phyloP scores from a whole-genome alignment of 1,140 invertebrate species.

The Hydropsyche tenuis region DNA sequence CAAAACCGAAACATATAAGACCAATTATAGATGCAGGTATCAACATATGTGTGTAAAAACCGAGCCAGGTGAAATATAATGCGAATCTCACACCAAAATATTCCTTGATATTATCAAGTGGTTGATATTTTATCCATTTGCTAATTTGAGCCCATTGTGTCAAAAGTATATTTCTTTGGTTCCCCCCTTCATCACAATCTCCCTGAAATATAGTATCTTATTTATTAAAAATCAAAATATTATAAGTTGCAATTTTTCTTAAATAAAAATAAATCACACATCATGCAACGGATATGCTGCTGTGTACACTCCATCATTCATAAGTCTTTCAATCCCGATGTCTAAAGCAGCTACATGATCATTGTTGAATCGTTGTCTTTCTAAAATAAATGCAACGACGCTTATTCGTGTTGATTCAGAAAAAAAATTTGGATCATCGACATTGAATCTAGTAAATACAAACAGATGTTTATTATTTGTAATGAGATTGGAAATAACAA shows the following conservation, averaged over 20 bases:
- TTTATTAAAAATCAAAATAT: constrained; percentile 61
- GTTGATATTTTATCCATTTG: constrained; percentile 86
- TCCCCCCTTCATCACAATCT: constrained; percentile 70
- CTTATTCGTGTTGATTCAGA: constrained; percentile 82
- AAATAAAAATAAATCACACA: constrained; percentile 63
- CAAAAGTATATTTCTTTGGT: constrained; percentile 77
- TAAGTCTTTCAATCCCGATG: constrained; percentile 84
- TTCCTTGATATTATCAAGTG: constrained; percentile 86
- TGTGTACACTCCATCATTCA: constrained; percentile 77
- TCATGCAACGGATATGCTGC: constrained; percentile 93
- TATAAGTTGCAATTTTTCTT: not conserved
- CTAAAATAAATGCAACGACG: constrained; percentile 91
- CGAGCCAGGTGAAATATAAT: constrained; percentile 96
- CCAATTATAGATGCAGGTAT: constrained; percentile 87
- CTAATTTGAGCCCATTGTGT: constrained; percentile 84
- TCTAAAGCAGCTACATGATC: constrained; percentile 71
- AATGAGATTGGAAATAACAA: no score
- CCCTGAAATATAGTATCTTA: no score
- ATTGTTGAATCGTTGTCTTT: constrained; percentile 81
- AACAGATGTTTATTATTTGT: no score
- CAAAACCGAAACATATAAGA: constrained; percentile 82
- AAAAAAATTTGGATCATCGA: constrained; percentile 82
- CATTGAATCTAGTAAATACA: constrained; percentile 74
- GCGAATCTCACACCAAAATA: constrained; percentile 88
- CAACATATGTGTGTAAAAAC: constrained; percentile 94